Evolutionary conservation across 1,140 invertebrate genomes (phyloP).

Genomic region (Delia radicum): DNA sequence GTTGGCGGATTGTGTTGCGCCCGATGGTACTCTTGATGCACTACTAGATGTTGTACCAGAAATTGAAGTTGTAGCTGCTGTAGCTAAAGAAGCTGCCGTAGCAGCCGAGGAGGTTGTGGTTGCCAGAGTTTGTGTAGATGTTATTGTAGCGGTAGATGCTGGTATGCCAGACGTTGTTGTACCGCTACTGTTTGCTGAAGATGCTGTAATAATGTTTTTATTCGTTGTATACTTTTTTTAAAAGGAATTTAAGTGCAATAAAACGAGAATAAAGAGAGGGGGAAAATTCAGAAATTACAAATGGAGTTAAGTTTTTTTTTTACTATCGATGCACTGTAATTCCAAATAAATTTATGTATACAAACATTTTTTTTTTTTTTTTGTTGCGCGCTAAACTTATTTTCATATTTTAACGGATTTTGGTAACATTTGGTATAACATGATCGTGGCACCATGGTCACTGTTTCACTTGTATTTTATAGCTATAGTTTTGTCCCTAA

Average conservation of each 20-base stretch:
- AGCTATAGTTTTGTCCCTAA: too few relatives aligned
- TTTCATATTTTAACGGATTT: too few relatives aligned
- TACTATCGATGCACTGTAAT: too few relatives aligned
- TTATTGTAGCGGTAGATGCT: conserved; percentile 34
- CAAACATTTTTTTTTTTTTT: too few relatives aligned
- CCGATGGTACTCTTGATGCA: background rate
- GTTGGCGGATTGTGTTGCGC: background rate
- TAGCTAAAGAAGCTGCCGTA: conserved; percentile 33
- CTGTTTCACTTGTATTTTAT: too few relatives aligned
- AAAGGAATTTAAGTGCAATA: background rate
- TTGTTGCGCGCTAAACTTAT: too few relatives aligned
- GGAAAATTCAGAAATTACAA: too few relatives aligned
- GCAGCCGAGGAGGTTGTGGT: conserved; percentile 48
- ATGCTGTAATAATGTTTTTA: background rate
- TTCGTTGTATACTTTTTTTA: conserved; percentile 31
- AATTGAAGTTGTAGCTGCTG: conserved; percentile 37
- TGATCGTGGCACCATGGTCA: too few relatives aligned
- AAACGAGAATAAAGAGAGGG: background rate
- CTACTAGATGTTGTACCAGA: background rate
- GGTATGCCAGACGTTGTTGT: conserved; percentile 35
- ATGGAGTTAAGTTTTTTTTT: conserved; percentile 34
- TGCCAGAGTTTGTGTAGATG: conserved; percentile 33
- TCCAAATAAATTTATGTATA: too few relatives aligned
- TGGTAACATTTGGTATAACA: too few relatives aligned
- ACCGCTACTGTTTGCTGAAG: conserved; percentile 29